A percentile compares a stretch with the other conserved stretches of the same genome.
Evolutionary conservation across 2,888 invertebrate species (phyloP).

Genomic region (Sipha maydis): DNA sequence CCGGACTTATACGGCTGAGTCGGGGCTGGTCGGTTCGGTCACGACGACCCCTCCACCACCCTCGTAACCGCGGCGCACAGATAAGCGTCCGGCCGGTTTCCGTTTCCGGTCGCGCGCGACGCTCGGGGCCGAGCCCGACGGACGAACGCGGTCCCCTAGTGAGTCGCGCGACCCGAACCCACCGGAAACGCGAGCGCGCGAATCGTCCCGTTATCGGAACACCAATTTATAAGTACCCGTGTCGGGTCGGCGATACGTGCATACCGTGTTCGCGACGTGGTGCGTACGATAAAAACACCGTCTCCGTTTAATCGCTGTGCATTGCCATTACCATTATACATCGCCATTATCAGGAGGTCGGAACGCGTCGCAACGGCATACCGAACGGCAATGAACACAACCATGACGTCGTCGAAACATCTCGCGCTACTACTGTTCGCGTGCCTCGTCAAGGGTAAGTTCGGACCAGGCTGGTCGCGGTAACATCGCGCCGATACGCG

Average conservation of each 20-base stretch:
- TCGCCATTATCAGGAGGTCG: too few species aligned
- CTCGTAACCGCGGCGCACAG: neutral
- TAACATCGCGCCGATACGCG: neutral
- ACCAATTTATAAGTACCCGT: neutral
- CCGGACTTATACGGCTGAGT: neutral
- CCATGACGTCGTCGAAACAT: neutral
- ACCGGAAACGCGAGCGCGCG: neutral
- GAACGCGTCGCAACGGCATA: too few species aligned
- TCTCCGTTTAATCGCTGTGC: neutral
- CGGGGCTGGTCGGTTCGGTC: too few species aligned
- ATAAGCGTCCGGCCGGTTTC: neutral
- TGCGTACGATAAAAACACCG: neutral
- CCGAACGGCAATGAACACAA: neutral
- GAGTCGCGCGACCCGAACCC: neutral
- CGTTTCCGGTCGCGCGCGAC: neutral
- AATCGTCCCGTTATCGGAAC: neutral
- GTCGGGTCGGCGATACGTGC: neutral
- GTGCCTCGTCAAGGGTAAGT: constrained; percentile 41
- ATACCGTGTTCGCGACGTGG: neutral
- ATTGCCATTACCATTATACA: too few species aligned
- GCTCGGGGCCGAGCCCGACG: too few species aligned
- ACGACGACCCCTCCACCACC: too few species aligned
- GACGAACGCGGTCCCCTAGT: too few species aligned
- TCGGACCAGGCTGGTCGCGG: neutral
- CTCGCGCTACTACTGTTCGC: neutral